These are phyloP conservation scores for chimpanzee (Pan troglodytes) DNA, from an alignment of 2,113 vertebrate species.

Conservation along the genomic window NHGRI_mPanTro3-v2.1_pri NC_072415.2:27260501-27261000, in stretches of 20 bases:
- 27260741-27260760: background rate
- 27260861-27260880: background rate
- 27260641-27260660: background rate
- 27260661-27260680: too few species aligned
- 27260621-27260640: background rate
- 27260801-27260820: background rate
- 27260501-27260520: too few species aligned
- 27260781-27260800: background rate
- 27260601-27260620: background rate
- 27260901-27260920: background rate
- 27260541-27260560: too few species aligned
- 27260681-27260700: background rate
- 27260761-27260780: background rate
- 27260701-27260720: background rate
- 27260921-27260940: background rate
- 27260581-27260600: background rate
- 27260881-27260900: background rate
- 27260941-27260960: background rate
- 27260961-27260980: background rate
- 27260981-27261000: background rate
- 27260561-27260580: too few species aligned
- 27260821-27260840: background rate
- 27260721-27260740: background rate
- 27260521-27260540: too few species aligned
- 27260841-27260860: background rate